Base-by-base conservation (phyloP, 1,140 invertebrate genomes). In the Temnothorax curvispinosus region DNA sequence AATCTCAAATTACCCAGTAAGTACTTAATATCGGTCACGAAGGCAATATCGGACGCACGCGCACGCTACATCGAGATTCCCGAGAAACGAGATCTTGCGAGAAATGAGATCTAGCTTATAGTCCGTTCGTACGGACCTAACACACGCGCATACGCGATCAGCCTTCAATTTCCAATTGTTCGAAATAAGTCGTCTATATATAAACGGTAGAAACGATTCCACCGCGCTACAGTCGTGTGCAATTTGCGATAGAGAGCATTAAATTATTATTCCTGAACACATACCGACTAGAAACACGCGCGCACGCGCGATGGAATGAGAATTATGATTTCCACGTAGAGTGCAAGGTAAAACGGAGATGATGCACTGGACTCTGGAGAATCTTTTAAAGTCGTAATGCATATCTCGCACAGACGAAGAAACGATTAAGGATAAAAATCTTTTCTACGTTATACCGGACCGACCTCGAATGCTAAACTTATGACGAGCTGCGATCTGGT, bases 341-440 rank as follows among this genome's bases (percentile, higher is more conserved):
- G 18, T 15, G 38, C 15, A 54, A 52, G 44, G 38, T 11, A 21
- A 54, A 13, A 21, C 7, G 27, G 1, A 13, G 32, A 71, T 21
- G 35, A 7, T 8, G 9, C 13, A 27, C n/a, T 38, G 50, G 62
- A 32, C 27, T 58, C 41, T 65, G 41, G 18, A 82, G 32, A 52
- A 80, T 72, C 64, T 38, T 71, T 60, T 50, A 41, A 58, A 81
- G 50, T 32, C 85, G 56, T 64, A 86, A 86, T 71, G 85, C 58
- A 86, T 72, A 58, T 65, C 47, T 27, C 62, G 21, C 15, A 52
- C 35, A 44, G 44, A 87, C 74, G 56, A 72, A 85, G 64, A 86
- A 88, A 88, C 84, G 84, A 90, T 88, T 87, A 78, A 74, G 58
- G 72, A 80, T 44, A 72, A 71, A 84, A 88, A 82, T 69, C 27